Evolutionary conservation across 1,140 invertebrate species (phyloP), one percentile per base, ranked within the genome.

Genomic region (Zaprionus inermis): DNA sequence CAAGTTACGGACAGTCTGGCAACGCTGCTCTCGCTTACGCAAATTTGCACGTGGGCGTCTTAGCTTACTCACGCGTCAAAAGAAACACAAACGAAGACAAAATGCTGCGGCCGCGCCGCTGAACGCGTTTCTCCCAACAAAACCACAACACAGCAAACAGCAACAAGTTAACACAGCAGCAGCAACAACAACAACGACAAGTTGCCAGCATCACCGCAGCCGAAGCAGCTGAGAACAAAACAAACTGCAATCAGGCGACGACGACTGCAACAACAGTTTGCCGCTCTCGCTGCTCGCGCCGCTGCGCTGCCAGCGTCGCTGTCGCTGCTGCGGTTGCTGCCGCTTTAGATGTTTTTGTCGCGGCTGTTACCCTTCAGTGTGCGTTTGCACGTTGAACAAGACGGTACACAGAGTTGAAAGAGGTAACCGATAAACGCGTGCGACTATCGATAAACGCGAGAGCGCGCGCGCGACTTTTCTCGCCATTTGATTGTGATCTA

Each of bases 31-130:
- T 41, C 60, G 68, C 78, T 86, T 86, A 86, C 84, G 83, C 83
- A 86, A 86, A 89, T 88, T 89, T 60, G 84, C 84, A 88, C 84
- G 84, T 88, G 84, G 84, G 84, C 84, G 84, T 89, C 78, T 75
- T 72, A 68, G 84, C 84, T 86, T 86, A 86, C 83, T 86, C 83
- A 86, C 83, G 83, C 83, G 84, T 86, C 83, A 86, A 86, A 86
- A 88, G 84, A 79, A 83, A 86, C 80, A 78, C 83, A 86, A 89
- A 84, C 84, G 84, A 88, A 89, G 84, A 89, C 83, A 89, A 88
- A 88, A 88, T 75, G 74, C 84, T 77, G 76, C 76, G 67, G 38
- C 64, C 34, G 57, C 68, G 54, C 46, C 41, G 65, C 56, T 79
- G 73, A 76, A 69, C 72, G 82, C 80, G 78, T 89, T 89, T 88